Percentiles rank a stretch among this genome's conserved stretches.
Conservation (phyloP, 1,140 invertebrate genomes). For the Drosophila nigromelanica region DNA sequence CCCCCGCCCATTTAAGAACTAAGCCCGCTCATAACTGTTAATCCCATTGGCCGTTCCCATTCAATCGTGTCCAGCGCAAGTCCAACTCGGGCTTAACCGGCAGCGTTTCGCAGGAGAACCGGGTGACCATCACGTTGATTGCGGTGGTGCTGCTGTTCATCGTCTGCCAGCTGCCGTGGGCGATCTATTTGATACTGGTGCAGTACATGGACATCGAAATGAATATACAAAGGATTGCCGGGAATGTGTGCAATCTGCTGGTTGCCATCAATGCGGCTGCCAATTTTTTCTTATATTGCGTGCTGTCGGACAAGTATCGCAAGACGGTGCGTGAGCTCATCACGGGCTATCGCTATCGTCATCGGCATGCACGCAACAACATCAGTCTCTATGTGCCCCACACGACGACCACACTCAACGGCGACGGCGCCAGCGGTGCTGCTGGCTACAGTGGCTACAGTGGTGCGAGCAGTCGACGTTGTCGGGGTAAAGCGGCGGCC, state of each 20-base stretch:
- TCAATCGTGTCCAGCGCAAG: conserved; percentile 46
- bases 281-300: conserved; percentile 92
- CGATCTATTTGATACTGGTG: conserved; percentile 78
- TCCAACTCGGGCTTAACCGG: conserved; percentile 53
- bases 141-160: conserved; percentile 90
- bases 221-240: conserved; percentile 83
- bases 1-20: not conserved
- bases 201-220: conserved; percentile 55
- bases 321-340: conserved; percentile 89
- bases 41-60: not conserved
- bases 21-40: conserved; percentile 1
- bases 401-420: conserved; percentile 62
- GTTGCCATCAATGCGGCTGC: conserved; percentile 89
- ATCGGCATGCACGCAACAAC: conserved; percentile 66
- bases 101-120: conserved; percentile 86
- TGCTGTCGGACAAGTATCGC: conserved; percentile 90
- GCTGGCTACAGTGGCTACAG: conserved; percentile 28
- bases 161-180: conserved; percentile 89
- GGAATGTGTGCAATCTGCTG: conserved; percentile 90
- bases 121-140: conserved; percentile 90
- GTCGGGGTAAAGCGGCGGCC: conserved; percentile 34
- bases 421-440: conserved; percentile 14
- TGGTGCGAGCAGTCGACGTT: conserved; percentile 40
- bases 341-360: conserved; percentile 82
- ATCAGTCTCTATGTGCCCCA: conserved; percentile 71